These are phyloP conservation scores for Anodontia alba DNA, from an alignment of 2,888 invertebrate species.

Conservation along the genomic window DNA sequence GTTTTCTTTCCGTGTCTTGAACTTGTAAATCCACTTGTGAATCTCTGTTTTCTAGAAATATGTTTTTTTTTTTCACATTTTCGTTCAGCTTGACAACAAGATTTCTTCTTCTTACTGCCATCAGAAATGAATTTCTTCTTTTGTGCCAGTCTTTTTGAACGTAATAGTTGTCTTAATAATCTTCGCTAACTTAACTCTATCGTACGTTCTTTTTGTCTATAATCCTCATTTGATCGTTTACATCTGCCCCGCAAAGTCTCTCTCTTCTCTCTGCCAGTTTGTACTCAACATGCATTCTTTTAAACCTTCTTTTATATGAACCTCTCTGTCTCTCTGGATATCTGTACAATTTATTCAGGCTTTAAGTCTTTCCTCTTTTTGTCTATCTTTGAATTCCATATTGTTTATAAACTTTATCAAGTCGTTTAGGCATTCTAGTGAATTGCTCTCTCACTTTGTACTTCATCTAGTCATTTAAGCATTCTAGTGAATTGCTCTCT, in stretches of 20 bases:
- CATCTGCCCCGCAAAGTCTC: slow-evolving; percentile 4
- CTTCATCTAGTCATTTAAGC: neutral
- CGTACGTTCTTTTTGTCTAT: slow-evolving; percentile 19
- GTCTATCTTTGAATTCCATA: slow-evolving; percentile 2
- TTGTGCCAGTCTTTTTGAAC: neutral
- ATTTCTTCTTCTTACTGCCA: too few relatives aligned
- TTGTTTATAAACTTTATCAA: neutral
- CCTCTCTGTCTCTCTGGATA: slow-evolving; percentile 4
- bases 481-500: neutral
- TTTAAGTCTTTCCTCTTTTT: neutral
- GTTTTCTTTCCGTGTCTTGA: neutral
- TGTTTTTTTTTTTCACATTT: too few relatives aligned
- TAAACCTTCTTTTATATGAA: slow-evolving; percentile 6
- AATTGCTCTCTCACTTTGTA: neutral
- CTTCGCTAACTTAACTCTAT: neutral
- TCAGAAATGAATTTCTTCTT: too few relatives aligned
- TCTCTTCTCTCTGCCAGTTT: slow-evolving; percentile 17
- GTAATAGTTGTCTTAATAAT: neutral
- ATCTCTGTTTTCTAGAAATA: too few relatives aligned
- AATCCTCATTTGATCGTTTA: slow-evolving; percentile 9
- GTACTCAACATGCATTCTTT: neutral
- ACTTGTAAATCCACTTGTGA: too few relatives aligned
- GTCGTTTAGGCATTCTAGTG: neutral
- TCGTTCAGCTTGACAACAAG: too few relatives aligned
- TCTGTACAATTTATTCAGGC: slow-evolving; percentile 3